Evolutionary conservation across 2,797 vertebrate species (phyloP), one percentile per base, ranked within the genome.

Genomic region (Spheniscus humboldti): DNA sequence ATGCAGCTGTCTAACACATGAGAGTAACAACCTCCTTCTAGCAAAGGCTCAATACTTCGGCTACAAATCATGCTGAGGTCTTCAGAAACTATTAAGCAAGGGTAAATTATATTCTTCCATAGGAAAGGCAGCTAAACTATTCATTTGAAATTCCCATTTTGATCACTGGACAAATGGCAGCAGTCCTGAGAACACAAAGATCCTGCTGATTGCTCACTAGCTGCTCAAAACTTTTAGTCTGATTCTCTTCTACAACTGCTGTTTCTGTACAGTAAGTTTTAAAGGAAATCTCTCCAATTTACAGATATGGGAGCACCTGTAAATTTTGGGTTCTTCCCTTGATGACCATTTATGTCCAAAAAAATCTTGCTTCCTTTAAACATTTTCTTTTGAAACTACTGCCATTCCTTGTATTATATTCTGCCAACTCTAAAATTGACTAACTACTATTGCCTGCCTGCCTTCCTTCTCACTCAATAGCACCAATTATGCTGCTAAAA

Each of bases 401-500:
- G 39, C 11, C 18, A 57, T 68, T 92, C 27, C 31, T 60, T 62
- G 9, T 71, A 41, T 74, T 72, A 59, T 28, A 67, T 60, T 86
- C 75, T 86, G 37, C 71, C 80, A 87, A 18, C 39, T 73, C 78
- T 55, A 81, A 28, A 76, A 92, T 9, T 89, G 75, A 94, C 83
- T 85, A 95, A 66, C 67, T 91, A 53, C 45, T 50, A 55, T 64
- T 93, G 53, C 80, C 74, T 77, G 2, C 52, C 25, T 50, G 43
- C 84, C 67, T 91, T 86, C 62, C 37, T 86, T 93, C 43, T 91
- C 71, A 43, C 60, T 91, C 75, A 74, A 47, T 74, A 83, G 53
- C 68, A 89, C 57, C 67, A 96, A 92, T 90, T 80, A 96, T 48
- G 28, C 24, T 82, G 41, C 88, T 89, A 85, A 87, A 93, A 90